Evolutionary conservation across 1,140 invertebrate species (phyloP), one percentile per base, ranked within the genome.

Genomic region (Scaptomyza hsui): DNA sequence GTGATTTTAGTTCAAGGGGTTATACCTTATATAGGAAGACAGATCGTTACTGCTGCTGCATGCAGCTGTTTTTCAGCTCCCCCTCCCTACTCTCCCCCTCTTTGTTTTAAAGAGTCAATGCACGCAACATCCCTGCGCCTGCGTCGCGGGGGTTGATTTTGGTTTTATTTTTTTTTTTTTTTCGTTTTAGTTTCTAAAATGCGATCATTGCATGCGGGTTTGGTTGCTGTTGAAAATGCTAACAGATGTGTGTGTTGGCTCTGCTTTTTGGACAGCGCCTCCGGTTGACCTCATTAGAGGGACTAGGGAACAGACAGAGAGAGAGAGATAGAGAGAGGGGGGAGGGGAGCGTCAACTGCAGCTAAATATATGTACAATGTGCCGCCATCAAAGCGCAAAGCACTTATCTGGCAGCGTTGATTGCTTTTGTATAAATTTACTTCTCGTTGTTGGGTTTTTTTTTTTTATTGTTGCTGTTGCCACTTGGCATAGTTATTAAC

Each of bases 61-160:
- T 72, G 61, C 72, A 70, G 72, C 72, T 74, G 72, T 57, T 72
- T 71, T 32, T 9, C 39, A 13, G 13, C 44, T 6, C 16, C 10
- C 24, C 10, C 49, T 19, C 49, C 10, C 51, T 5, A 5, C 4
- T 5, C 4, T 37, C 29, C 37, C 26, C 41, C 24, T 7, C 26
- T 52, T 9, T 37, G 16, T 5, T 12, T 15, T 29, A n/a, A n/a
- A 53, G 37, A 53, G 67, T 70, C 60, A 56, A 49, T 63, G 65
- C 67, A 71, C 63, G 65, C 65, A 62, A 62, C 71, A 70, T 74
- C 65, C 71, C 56, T 60, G 65, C 48, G 59, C 45, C 44, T 61
- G 60, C 65, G 24, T 51, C 57, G 83, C 68, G 82, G 82, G 82
- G 82, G 82, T 88, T 88, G 82, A 78, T 73, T 88, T 78, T 26